Evolutionary conservation across 2,888 invertebrate species (phyloP), one percentile per base, ranked within the genome.

Genomic region (Phalangium opilio): DNA sequence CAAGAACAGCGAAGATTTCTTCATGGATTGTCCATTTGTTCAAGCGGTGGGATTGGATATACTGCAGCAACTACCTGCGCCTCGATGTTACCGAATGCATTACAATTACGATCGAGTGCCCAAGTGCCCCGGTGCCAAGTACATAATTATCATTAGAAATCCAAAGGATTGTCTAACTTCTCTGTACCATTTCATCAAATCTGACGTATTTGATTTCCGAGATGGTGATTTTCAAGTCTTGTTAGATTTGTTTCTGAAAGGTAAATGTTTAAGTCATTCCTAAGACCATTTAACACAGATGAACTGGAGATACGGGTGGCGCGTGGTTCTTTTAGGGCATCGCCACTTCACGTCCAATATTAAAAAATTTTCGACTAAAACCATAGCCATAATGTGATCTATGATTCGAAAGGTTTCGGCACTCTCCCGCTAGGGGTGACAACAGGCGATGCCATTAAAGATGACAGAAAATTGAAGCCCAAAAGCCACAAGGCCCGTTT

Each of bases 111-210:
- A 52, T 19, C 17, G n/a, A n/a, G n/a, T n/a, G n/a, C n/a, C n/a
- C n/a, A n/a, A n/a, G n/a, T n/a, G n/a, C n/a, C n/a, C n/a, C 2
- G 21, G 41, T 18, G 44, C 55, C 5, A 54, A 53, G 39, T 55
- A 56, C 33, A 62, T 70, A 36, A 70, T 68, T 52, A 61, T 70
- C 21, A 62, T 63, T 10, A 61, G 70, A 43, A 69, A 70, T 53
- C 68, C 69, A 0, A 68, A 66, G 56, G 70, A 70, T 57, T 62
- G 62, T 10, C 61, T 61, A 3, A 67, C 69, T 3, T 68, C 68
- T 1, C 67, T 62, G 47, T 70, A 59, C 55, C 61, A 66, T 52
- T 67, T 65, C 32, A 44, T 45, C 8, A 43, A 39, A 17, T 14
- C 43, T 2, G 27, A 33, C 15, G 45, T 44, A 33, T 21, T 39